phyloP scores from a whole-genome alignment of 2,888 invertebrate genomes.

The Caenorhabditis macrosperma region DNA sequence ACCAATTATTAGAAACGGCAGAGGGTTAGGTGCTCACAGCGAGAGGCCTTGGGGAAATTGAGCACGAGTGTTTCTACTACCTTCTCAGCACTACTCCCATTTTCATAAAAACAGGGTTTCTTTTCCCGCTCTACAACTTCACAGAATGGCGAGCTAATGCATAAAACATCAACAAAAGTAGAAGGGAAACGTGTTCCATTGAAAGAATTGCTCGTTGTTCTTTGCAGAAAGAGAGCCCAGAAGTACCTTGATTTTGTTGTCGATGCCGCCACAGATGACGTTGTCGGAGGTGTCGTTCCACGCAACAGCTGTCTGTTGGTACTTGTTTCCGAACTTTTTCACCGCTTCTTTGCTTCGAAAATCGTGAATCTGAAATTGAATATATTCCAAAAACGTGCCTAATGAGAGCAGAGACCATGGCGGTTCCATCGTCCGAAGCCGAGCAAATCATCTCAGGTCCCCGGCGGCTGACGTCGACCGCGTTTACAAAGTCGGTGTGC shows the following conservation, averaged over 20 bases:
- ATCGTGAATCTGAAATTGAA: slow-evolving; percentile 85
- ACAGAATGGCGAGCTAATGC: too few relatives aligned
- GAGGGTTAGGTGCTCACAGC: too few relatives aligned
- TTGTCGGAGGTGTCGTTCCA: slow-evolving; percentile 97
- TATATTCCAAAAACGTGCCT: neutral
- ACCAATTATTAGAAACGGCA: neutral
- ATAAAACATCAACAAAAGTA: too few relatives aligned
- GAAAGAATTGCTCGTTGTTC: too few relatives aligned
- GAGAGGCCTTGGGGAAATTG: neutral
- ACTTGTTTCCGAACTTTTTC: slow-evolving; percentile 82
- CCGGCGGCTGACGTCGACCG: slow-evolving; percentile 85
- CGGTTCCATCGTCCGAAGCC: slow-evolving; percentile 94
- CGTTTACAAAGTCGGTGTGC: slow-evolving; percentile 84
- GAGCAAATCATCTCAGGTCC: slow-evolving; percentile 93
- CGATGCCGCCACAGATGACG: slow-evolving; percentile 94
- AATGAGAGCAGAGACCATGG: slow-evolving; percentile 84
- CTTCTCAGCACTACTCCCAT: too few relatives aligned
- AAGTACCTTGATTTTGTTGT: slow-evolving; percentile 91
- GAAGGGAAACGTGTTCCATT: too few relatives aligned
- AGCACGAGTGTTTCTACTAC: too few relatives aligned
- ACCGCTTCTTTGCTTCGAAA: slow-evolving; percentile 89
- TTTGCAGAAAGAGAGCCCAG: neutral
- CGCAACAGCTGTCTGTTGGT: slow-evolving; percentile 87
- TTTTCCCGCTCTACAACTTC: neutral
- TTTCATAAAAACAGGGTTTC: too few relatives aligned